phyloP scores from a whole-genome alignment of 92 coral and sea anemone genomes.

The Porites cylindrica region DNA sequence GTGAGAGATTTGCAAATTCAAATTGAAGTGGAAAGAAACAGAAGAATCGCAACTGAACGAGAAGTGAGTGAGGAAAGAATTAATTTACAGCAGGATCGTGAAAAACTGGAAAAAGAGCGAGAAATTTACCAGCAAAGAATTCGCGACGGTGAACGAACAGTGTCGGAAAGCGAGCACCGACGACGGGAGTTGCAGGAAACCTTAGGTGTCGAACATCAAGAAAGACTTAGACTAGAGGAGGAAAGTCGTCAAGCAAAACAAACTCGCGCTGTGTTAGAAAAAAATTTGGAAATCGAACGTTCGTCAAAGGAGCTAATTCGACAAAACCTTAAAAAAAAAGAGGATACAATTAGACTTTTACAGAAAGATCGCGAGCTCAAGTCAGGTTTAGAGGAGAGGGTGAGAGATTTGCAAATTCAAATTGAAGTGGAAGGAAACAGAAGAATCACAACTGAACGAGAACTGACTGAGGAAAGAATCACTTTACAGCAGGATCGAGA shows the following conservation, averaged over 20 bases:
- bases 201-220: conserved; percentile 65
- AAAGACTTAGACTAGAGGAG: conserved; percentile 61
- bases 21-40: conserved; percentile 66
- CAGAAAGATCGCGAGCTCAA: conserved; percentile 70
- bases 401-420: conserved; percentile 64
- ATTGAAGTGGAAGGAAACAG: conserved; percentile 60
- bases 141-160: conserved; percentile 45
- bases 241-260: conserved; percentile 69
- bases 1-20: conserved; percentile 67
- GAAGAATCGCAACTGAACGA: conserved; percentile 44
- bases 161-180: conserved; percentile 57
- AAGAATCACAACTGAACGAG: conserved; percentile 49
- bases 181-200: conserved; percentile 72
- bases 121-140: conserved; percentile 58
- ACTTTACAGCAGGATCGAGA: conserved; percentile 56
- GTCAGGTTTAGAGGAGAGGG: conserved; percentile 63
- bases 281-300: conserved; percentile 80
- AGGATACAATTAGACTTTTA: conserved; percentile 50
- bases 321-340: conserved; percentile 61
- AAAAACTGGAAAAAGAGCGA: conserved; percentile 61
- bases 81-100: conserved; percentile 52
- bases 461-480: conserved; percentile 62
- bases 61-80: conserved; percentile 68
- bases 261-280: conserved; percentile 73
- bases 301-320: conserved; percentile 74